Evolutionary conservation across 2,113 vertebrate species (phyloP).

Genomic region (Carettochelys insculpta): DNA sequence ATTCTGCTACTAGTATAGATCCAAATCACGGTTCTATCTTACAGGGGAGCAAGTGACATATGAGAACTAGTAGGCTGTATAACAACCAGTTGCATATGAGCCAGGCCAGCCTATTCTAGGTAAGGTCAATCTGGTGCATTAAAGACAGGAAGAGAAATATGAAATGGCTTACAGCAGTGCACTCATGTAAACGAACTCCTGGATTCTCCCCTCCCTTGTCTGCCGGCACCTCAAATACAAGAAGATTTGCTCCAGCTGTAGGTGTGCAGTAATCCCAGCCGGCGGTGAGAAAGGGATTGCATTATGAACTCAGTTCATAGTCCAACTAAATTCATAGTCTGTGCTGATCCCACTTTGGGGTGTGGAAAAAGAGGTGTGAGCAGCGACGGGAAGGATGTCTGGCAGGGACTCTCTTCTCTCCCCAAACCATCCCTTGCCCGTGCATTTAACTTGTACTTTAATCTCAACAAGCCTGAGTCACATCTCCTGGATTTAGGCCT

Average conservation of each 20-base stretch:
- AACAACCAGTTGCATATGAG: background rate
- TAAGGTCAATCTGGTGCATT: background rate
- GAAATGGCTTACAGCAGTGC: background rate
- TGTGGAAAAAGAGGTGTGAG: background rate
- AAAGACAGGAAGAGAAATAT: background rate
- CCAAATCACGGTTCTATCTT: background rate
- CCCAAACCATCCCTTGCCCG: background rate
- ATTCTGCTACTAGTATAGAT: slow-evolving; percentile 15
- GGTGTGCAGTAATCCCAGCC: background rate
- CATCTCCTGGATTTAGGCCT: background rate
- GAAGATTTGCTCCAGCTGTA: too few relatives aligned
- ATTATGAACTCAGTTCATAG: background rate
- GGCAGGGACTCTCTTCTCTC: background rate
- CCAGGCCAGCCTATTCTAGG: background rate
- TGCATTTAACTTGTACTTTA: background rate
- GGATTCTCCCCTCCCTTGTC: background rate
- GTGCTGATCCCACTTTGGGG: fast-evolving
- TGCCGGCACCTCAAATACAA: slow-evolving; percentile 9
- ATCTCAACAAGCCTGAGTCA: background rate
- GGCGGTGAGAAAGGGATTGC: background rate
- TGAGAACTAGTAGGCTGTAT: background rate
- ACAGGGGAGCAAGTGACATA: background rate
- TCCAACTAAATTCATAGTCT: background rate
- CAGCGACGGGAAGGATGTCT: background rate
- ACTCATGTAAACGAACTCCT: slow-evolving; percentile 23